Evolutionary conservation across 2,113 vertebrate genomes (phyloP).

Genomic region (Anser brachyrhynchus): DNA sequence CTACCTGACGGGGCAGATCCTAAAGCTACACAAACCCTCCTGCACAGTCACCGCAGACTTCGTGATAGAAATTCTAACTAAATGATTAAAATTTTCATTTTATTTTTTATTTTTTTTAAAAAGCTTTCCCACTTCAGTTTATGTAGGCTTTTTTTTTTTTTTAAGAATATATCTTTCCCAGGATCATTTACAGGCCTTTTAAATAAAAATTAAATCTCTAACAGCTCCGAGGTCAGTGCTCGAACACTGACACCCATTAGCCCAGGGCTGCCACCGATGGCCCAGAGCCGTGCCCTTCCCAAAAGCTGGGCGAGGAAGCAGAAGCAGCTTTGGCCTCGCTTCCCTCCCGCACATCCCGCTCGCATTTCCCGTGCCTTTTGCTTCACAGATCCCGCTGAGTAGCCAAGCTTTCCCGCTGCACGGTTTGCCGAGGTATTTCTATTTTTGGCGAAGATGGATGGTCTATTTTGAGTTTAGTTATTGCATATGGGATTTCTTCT

Average conservation of each 20-base stretch:
- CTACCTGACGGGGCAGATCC: background rate
- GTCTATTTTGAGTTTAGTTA: background rate
- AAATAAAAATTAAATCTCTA: conserved; percentile 53
- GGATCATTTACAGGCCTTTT: conserved; percentile 11
- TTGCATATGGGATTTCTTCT: background rate
- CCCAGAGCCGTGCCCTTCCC: background rate
- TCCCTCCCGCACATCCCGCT: background rate
- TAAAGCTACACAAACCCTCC: background rate
- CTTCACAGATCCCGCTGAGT: background rate
- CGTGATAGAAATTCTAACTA: background rate
- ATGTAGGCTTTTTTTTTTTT: background rate
- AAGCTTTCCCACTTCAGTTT: background rate
- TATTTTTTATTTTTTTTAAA: no score
- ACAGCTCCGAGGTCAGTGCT: conserved; percentile 23
- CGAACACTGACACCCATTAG: background rate
- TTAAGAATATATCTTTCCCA: background rate
- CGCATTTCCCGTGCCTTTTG: background rate
- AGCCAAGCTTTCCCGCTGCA: background rate
- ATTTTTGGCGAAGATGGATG: background rate
- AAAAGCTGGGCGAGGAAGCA: background rate
- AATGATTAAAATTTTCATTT: background rate
- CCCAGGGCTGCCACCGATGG: background rate
- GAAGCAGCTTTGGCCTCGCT: background rate
- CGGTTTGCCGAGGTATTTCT: background rate
- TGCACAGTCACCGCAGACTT: background rate